Percentiles rank a stretch among this genome's conserved stretches.
phyloP scores from a whole-genome alignment of 2,113 vertebrate genomes.

The Paramisgurnus dabryanus region DNA sequence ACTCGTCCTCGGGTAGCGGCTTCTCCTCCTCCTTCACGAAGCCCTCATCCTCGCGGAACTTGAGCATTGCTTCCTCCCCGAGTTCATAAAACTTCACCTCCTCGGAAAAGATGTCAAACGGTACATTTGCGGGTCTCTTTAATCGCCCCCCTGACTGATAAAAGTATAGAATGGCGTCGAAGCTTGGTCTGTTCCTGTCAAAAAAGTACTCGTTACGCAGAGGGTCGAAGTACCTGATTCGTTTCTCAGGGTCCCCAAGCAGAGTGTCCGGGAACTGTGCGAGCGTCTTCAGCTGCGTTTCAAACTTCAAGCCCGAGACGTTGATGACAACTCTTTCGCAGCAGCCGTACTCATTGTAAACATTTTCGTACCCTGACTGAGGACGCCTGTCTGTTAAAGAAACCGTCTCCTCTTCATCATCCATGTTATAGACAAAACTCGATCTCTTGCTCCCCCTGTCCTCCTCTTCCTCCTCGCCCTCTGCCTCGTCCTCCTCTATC shows the following conservation, averaged over 20 bases:
- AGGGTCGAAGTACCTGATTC: slow-evolving; percentile 95
- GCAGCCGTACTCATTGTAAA: slow-evolving; percentile 88
- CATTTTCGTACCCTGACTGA: slow-evolving; percentile 83
- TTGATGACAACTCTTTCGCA: slow-evolving; percentile 97
- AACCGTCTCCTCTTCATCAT: slow-evolving; percentile 83
- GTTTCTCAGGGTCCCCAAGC: slow-evolving; percentile 89
- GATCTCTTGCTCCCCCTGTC: slow-evolving; percentile 69
- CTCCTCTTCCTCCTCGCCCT: slow-evolving; percentile 79
- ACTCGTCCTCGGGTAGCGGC: slow-evolving; percentile 90
- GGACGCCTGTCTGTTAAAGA: slow-evolving; percentile 84
- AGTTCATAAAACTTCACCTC: slow-evolving; percentile 98
- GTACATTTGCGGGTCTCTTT: slow-evolving; percentile 93
- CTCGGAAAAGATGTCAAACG: slow-evolving; percentile 96
- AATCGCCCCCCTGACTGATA: slow-evolving; percentile 95
- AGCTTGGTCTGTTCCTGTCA: slow-evolving; percentile 94
- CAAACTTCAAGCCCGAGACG: slow-evolving; percentile 93
- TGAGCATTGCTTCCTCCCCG: slow-evolving; percentile 93
- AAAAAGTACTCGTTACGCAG: slow-evolving; percentile 98
- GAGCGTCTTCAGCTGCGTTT: slow-evolving; percentile 94
- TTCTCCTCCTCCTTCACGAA: slow-evolving; percentile 96
- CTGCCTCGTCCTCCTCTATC: slow-evolving; percentile 84
- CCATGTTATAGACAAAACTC: slow-evolving; percentile 81
- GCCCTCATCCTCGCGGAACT: slow-evolving; percentile 96
- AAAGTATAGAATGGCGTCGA: slow-evolving; percentile 96
- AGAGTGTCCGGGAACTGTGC: slow-evolving; percentile 96